A percentile compares a stretch with the other conserved stretches of the same genome.
Evolutionary conservation across 2,113 vertebrate species (phyloP).

Genomic region (Indicator maculatus): DNA sequence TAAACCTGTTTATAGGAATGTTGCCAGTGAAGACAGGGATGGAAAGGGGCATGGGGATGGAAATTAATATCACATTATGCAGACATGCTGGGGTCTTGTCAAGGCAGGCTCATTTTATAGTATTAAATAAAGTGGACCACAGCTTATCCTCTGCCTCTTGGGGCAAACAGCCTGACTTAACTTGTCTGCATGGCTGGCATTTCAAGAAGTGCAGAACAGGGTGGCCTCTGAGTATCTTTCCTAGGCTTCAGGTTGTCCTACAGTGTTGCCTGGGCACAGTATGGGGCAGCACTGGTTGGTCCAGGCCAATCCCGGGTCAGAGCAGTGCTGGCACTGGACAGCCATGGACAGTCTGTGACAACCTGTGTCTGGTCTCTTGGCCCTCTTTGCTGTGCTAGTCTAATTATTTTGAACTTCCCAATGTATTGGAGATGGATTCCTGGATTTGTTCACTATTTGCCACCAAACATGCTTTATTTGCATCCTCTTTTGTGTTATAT

Average conservation of each 20-base stretch:
- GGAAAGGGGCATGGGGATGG: rapidly evolving
- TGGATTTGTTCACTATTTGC: not conserved
- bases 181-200: not conserved
- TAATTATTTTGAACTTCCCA: not conserved
- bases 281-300: not conserved
- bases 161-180: not conserved
- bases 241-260: not conserved
- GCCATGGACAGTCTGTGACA: not conserved
- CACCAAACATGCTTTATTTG: not conserved
- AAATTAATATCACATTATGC: not conserved
- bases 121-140: not conserved
- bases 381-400: not conserved
- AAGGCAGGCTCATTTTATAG: not conserved
- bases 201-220: rapidly evolving
- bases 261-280: rapidly evolving
- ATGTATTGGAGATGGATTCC: not conserved
- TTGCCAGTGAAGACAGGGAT: not conserved
- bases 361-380: not conserved
- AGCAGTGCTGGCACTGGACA: not conserved
- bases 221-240: not conserved
- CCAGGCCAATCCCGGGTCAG: not conserved
- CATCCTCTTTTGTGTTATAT: not conserved
- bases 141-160: not conserved
- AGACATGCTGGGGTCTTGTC: not conserved
- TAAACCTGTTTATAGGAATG: not conserved